A percentile compares a stretch with the other conserved stretches of the same genome.
Conservation (phyloP, 2,113 vertebrate genomes). For the Pseudonaja textilis region DNA sequence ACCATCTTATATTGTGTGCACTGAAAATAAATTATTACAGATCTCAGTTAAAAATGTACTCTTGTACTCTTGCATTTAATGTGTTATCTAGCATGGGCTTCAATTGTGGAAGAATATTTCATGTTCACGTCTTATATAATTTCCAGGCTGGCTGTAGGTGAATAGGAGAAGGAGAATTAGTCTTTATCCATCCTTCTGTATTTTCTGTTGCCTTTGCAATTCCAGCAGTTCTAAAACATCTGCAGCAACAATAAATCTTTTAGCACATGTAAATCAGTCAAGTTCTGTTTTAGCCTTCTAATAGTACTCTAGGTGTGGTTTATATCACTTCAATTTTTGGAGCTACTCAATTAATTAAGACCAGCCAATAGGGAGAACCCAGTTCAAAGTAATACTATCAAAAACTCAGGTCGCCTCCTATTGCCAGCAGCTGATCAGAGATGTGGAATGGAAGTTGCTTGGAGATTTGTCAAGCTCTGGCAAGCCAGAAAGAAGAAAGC, state of each 20-base stretch:
- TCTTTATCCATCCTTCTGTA: background rate
- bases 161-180: background rate
- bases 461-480: background rate
- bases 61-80: background rate
- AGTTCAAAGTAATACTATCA: background rate
- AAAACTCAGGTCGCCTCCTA: background rate
- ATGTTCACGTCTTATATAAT: background rate
- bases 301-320: background rate
- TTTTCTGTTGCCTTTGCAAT: background rate
- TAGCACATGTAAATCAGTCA: background rate
- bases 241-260: background rate
- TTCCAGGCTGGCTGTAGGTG: background rate
- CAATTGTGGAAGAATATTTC: slow-evolving; percentile 9
- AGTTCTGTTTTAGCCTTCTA: background rate
- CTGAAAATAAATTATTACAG: background rate
- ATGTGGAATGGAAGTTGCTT: background rate
- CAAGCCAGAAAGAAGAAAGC: background rate
- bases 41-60: background rate
- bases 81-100: background rate
- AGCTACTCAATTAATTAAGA: background rate
- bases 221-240: background rate
- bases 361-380: background rate
- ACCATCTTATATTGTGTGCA: background rate
- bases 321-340: background rate
- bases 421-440: background rate